Percentiles rank a stretch among this genome's conserved stretches.
phyloP scores from a whole-genome alignment of 2,888 invertebrate species.

The Andrena flavipes region DNA sequence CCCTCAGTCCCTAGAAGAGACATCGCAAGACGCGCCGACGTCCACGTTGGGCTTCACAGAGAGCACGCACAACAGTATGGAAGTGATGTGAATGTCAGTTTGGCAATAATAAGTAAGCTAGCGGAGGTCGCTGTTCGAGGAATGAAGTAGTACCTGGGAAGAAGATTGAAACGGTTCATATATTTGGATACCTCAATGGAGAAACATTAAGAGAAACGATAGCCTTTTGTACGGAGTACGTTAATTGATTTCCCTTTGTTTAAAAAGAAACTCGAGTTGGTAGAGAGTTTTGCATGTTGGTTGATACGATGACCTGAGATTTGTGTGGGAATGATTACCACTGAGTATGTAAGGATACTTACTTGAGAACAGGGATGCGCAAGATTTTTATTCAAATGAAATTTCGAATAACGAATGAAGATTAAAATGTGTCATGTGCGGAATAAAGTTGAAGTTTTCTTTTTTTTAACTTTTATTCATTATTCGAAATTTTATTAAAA shows the following conservation, averaged over 20 bases:
- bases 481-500: no score
- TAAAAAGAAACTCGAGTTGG: conserved; percentile 14
- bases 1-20: conserved; percentile 79
- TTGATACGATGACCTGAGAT: conserved; percentile 30
- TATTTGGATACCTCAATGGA: conserved; percentile 59
- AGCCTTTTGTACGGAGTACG: conserved; percentile 39
- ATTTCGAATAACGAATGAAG: no score
- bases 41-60: conserved; percentile 81
- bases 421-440: no score
- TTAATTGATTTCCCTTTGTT: conserved; percentile 24
- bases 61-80: conserved; percentile 83
- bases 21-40: conserved; percentile 79
- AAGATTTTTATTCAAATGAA: not conserved
- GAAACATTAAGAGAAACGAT: conserved; percentile 29
- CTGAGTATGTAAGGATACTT: not conserved
- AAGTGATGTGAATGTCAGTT: conserved; percentile 81
- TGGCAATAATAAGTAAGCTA: conserved; percentile 39
- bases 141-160: conserved; percentile 68
- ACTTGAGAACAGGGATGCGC: not conserved
- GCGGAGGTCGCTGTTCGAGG: conserved; percentile 45
- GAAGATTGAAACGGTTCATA: conserved; percentile 52
- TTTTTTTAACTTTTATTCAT: no score
- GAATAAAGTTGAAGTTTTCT: no score
- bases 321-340: conserved; percentile 10
- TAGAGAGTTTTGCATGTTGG: conserved; percentile 6